These are phyloP conservation scores for Yasuhikotakia modesta DNA, from an alignment of 2,797 vertebrate genomes.

Conservation along the genomic window DNA sequence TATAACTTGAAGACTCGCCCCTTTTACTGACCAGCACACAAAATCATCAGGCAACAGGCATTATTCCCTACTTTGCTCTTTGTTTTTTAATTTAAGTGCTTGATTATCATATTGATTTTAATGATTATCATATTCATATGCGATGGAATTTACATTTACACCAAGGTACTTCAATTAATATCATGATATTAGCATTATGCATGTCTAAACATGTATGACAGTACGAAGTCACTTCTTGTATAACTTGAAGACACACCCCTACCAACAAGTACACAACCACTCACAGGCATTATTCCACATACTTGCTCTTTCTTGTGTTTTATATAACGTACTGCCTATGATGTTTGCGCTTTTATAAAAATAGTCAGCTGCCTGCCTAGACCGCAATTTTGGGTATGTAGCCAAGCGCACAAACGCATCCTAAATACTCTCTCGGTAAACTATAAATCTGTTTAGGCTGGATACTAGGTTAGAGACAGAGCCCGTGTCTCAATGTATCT, in stretches of 20 bases:
- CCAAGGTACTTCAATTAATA: neutral
- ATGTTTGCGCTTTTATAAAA: neutral
- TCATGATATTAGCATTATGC: neutral
- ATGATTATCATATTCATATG: neutral
- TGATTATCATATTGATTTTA: too few relatives aligned
- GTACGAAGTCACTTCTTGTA: neutral
- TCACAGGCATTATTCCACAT: neutral
- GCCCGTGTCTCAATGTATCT: neutral
- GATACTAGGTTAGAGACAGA: neutral
- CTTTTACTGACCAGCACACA: neutral
- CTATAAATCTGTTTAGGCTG: too few relatives aligned
- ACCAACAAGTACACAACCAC: neutral
- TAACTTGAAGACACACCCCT: conserved; percentile 36
- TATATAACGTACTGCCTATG: too few relatives aligned
- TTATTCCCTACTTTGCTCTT: neutral
- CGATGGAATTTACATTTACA: neutral
- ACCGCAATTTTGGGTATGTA: neutral
- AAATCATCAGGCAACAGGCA: neutral
- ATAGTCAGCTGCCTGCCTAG: neutral
- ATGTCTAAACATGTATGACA: neutral
- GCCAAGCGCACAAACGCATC: neutral
- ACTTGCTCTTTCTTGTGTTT: neutral
- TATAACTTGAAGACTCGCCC: neutral
- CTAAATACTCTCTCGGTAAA: too few relatives aligned
- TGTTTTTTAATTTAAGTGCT: too few relatives aligned